Conservation (phyloP, 92 coral and sea anemone species). For the Parazoanthus darwini region DNA sequence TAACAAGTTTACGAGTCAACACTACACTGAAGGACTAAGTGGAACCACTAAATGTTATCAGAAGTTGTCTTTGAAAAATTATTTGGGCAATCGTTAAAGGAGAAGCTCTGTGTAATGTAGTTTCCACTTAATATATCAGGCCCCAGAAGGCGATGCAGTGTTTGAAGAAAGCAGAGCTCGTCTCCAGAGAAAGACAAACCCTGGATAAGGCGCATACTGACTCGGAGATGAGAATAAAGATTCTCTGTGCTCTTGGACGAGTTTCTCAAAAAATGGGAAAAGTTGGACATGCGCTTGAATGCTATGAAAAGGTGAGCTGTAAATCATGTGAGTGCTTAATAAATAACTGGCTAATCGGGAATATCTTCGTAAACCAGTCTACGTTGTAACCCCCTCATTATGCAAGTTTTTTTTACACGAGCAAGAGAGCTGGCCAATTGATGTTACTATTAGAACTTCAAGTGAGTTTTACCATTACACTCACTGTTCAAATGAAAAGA, state of each 20-base stretch:
- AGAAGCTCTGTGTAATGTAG: neutral
- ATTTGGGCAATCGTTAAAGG: neutral
- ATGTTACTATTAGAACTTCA: too few relatives aligned
- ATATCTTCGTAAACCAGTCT: too few relatives aligned
- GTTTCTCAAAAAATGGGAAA: slow-evolving; percentile 75
- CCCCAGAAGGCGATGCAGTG: slow-evolving; percentile 87
- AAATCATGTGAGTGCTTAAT: neutral
- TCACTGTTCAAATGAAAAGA: too few relatives aligned
- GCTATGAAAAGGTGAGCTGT: slow-evolving; percentile 76
- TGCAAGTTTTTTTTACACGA: too few relatives aligned
- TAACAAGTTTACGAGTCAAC: too few relatives aligned
- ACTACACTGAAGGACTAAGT: too few relatives aligned
- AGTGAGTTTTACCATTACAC: too few relatives aligned
- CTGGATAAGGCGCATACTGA: slow-evolving; percentile 60
- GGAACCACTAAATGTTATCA: too few relatives aligned
- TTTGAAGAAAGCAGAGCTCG: slow-evolving; percentile 93
- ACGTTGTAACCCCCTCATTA: too few relatives aligned
- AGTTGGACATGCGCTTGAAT: slow-evolving; percentile 81
- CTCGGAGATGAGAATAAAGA: slow-evolving; percentile 70
- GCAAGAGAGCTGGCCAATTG: too few relatives aligned
- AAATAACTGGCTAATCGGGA: neutral
- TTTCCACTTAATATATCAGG: slow-evolving; percentile 25
- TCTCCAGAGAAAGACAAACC: slow-evolving; percentile 77
- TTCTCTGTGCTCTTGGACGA: slow-evolving; percentile 75
- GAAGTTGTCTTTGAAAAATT: too few relatives aligned